Base-by-base conservation (phyloP, 1,140 invertebrate genomes). In the Bradysia coprophila region DNA sequence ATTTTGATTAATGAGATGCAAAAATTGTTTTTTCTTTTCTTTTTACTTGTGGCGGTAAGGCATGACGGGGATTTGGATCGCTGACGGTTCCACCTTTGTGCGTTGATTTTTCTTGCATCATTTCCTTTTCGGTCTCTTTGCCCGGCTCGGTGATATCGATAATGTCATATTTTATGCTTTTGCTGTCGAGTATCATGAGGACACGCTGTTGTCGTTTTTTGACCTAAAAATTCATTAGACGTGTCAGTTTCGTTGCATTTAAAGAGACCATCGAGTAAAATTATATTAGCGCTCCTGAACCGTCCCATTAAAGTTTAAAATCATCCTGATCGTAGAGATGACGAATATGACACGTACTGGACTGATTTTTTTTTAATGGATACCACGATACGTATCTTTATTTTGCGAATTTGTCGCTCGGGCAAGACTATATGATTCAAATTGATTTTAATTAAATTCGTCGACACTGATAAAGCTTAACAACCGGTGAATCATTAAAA, bases 81-180 rank as follows among this genome's bases (percentile, higher is more conserved):
- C 72, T 68, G 13, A 74, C 70, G 34, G 73, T 76, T 40, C 68
- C 75, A 21, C 80, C 78, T 55, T 76, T 80, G 39, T 78, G 72
- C 49, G 78, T 88, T 43, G 82, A 77, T 57, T 90, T 85, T 48
- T 75, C 74, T 61, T 91, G 81, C 88, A 97, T 94, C 54, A 87
- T 87, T 51, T 90, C 85, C 63, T 88, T 89, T 38, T 88, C 79
- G 40, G 74, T 64, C 62, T 94, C 89, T 57, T 78, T 79, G 24
- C 78, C 81, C 16, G 89, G 87, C 60, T 93, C 88, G 24, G 89
- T 83, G 52, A 97, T 93, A 61, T 97, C 92, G 49, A 95, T 78
- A 16, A 77, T 66, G 61, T 89, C 77, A 64, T 88, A 92, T 45
- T 79, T 70, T 50, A 95, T 81, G 60, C 75, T 78, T 68, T 88